Evolutionary conservation across 2,888 invertebrate species (phyloP).

Genomic region (Dryadula phaetusa): DNA sequence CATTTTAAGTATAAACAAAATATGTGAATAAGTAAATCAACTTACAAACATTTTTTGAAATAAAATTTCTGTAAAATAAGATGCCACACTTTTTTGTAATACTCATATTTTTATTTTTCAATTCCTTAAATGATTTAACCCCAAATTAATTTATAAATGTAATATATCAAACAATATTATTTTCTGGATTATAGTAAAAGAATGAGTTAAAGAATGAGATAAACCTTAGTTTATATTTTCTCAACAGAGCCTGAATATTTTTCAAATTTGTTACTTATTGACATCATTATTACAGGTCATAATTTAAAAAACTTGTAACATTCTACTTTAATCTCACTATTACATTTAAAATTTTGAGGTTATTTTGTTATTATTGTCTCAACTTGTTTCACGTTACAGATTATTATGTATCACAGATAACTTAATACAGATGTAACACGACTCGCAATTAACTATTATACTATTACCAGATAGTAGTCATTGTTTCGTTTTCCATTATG

Average conservation of each 20-base stretch:
- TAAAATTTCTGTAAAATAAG: conserved; percentile 29
- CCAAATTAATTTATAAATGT: neutral
- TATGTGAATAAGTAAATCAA: neutral
- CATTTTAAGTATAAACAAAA: neutral
- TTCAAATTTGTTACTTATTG: no score
- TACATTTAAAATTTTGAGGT: conserved; percentile 4
- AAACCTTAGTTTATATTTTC: no score
- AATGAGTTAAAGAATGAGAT: no score
- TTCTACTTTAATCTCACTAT: neutral
- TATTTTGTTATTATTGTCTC: no score
- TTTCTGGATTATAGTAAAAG: no score
- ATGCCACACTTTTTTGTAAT: conserved; percentile 32
- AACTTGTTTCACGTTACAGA: no score
- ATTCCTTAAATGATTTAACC: neutral
- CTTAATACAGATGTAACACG: neutral
- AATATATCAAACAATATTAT: no score
- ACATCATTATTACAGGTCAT: neutral
- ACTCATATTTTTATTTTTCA: conserved; percentile 35
- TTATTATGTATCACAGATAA: neutral
- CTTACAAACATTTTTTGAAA: conserved; percentile 32
- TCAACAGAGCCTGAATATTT: no score
- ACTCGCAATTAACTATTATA: no score
- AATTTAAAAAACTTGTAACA: neutral
- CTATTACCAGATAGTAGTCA: no score
- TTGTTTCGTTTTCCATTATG: no score